Percentiles rank a stretch among this genome's conserved stretches.
These are phyloP conservation scores for Drosophila kikkawai DNA, from an alignment of 1,140 invertebrate genomes.

Conservation along the genomic window DNA sequence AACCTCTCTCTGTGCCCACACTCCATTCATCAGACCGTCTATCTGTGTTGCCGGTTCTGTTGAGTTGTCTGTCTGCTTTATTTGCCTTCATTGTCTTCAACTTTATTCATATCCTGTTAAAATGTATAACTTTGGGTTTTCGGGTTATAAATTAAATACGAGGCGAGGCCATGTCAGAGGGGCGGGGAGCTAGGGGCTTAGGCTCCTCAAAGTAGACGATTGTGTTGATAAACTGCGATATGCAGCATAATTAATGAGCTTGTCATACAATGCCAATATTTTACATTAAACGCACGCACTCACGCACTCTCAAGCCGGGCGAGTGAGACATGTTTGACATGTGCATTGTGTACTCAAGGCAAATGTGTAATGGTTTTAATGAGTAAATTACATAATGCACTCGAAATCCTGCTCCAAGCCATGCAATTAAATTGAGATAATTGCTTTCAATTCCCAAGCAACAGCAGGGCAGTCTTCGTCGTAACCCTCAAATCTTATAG, in stretches of 20 bases:
- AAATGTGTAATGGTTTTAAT: conserved; percentile 71
- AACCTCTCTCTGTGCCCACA: neutral
- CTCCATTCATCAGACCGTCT: conserved; percentile 13
- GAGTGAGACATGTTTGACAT: conserved; percentile 49
- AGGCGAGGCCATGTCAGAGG: conserved; percentile 8
- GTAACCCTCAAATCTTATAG: neutral
- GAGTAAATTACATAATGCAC: conserved; percentile 72
- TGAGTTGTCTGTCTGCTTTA: conserved; percentile 69
- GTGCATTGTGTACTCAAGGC: conserved; percentile 51
- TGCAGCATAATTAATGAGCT: conserved; percentile 81
- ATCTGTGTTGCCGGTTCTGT: conserved; percentile 29
- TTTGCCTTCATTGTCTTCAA: conserved; percentile 83
- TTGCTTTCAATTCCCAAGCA: conserved; percentile 43
- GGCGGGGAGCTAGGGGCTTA: neutral
- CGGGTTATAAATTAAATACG: conserved; percentile 82
- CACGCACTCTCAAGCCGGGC: conserved; percentile 20
- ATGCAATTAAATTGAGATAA: conserved; percentile 59
- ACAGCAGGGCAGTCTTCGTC: neutral
- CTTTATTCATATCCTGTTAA: conserved; percentile 84
- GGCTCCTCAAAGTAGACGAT: conserved; percentile 69
- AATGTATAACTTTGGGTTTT: conserved; percentile 83
- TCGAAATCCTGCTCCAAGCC: conserved; percentile 60
- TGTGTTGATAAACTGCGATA: conserved; percentile 82
- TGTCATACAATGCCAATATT: conserved; percentile 82
- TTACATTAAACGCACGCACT: conserved; percentile 65